phyloP scores from a whole-genome alignment of 2,113 vertebrate genomes.

The Zeus faber region DNA sequence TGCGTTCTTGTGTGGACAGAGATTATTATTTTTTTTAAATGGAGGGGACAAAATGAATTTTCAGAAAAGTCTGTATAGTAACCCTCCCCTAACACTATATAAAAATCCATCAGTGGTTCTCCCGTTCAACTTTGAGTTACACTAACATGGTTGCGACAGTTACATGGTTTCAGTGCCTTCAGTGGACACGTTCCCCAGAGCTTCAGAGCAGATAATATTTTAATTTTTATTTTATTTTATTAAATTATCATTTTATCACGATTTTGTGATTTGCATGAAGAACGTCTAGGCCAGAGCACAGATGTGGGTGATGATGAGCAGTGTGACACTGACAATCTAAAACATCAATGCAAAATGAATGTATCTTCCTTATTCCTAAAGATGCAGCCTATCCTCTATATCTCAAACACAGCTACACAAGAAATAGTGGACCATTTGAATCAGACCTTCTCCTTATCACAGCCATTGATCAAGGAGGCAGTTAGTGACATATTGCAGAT shows the following conservation, averaged over 20 bases:
- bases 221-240: no score
- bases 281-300: slow-evolving; percentile 3
- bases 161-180: slow-evolving; percentile 14
- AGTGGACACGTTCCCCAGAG: background rate
- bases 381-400: slow-evolving; percentile 32
- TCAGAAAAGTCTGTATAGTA: no score
- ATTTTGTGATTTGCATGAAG: slow-evolving; percentile 15
- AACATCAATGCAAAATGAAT: slow-evolving; percentile 22
- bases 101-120: slow-evolving; percentile 29
- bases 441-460: slow-evolving; percentile 18
- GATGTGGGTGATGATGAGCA: slow-evolving; percentile 2
- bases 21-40: no score
- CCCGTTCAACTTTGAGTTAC: slow-evolving; percentile 33
- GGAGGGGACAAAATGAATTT: no score
- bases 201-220: slow-evolving; percentile 2
- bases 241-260: no score
- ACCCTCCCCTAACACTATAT: background rate
- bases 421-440: slow-evolving; percentile 25
- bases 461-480: slow-evolving; percentile 24
- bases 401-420: slow-evolving; percentile 26
- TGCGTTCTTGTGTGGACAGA: no score
- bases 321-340: slow-evolving; percentile 12
- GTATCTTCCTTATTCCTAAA: slow-evolving; percentile 27
- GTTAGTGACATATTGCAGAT: slow-evolving; percentile 19
- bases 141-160: slow-evolving; percentile 38